Conservation (phyloP, 1,140 invertebrate genomes). For the Anagrus nilaparvatae region DNA sequence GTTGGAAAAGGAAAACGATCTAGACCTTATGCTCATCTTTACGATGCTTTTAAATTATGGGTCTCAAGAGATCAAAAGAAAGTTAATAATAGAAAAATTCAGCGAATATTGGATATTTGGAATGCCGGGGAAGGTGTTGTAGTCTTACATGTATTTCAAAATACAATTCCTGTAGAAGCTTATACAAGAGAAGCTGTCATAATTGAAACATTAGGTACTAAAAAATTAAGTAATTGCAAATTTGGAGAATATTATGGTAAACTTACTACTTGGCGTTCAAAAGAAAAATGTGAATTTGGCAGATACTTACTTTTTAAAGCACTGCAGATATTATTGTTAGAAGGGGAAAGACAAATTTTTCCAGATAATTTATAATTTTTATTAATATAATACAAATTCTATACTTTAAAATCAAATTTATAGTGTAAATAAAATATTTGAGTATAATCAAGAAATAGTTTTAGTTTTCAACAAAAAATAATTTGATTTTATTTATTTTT, state of each 20-base stretch:
- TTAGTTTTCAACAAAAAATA: too few species aligned
- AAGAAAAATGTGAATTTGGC: constrained; percentile 64
- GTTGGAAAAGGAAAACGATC: constrained; percentile 72
- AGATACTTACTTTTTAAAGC: constrained; percentile 75
- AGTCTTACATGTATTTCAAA: constrained; percentile 85
- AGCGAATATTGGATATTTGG: constrained; percentile 84
- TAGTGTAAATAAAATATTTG: too few species aligned
- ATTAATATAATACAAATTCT: too few species aligned
- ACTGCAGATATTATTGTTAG: constrained; percentile 72
- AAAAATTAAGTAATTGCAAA: constrained; percentile 72
- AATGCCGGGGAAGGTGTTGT: constrained; percentile 69
- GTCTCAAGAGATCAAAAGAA: constrained; percentile 27
- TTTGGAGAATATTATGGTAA: constrained; percentile 76
- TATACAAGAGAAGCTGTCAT: constrained; percentile 89
- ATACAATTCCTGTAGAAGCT: constrained; percentile 83
- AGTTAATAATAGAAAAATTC: constrained; percentile 51
- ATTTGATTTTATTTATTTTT: too few species aligned
- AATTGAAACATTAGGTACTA: constrained; percentile 74
- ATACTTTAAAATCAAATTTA: too few species aligned
- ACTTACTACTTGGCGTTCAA: constrained; percentile 58
- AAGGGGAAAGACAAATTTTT: constrained; percentile 68
- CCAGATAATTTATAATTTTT: constrained; percentile 26
- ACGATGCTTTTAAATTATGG: constrained; percentile 67
- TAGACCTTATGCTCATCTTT: constrained; percentile 79
- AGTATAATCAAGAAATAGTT: too few species aligned